Evolutionary conservation across 1,140 invertebrate genomes (phyloP).

Genomic region (Tribolium madens): DNA sequence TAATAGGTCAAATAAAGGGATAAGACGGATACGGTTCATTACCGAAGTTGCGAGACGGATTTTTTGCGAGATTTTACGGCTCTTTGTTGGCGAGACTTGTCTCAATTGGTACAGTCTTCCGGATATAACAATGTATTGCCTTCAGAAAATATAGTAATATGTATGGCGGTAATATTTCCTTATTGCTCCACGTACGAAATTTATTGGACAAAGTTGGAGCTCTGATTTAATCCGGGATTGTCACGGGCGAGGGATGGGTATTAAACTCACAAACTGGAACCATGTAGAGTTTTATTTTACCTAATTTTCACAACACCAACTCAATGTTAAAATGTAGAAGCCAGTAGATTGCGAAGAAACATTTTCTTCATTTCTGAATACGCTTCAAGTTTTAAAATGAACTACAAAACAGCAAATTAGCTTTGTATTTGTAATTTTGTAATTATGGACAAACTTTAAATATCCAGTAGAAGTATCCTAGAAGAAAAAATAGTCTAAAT

Average conservation of each 20-base stretch:
- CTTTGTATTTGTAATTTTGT: too few relatives aligned
- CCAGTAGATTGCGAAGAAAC: too few relatives aligned
- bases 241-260: background rate
- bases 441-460: too few relatives aligned
- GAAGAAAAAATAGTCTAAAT: too few relatives aligned
- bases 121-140: slow-evolving; percentile 18
- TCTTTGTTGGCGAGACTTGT: slow-evolving; percentile 25
- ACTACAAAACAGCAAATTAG: too few relatives aligned
- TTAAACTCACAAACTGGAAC: background rate
- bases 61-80: slow-evolving; percentile 5
- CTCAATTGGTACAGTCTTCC: slow-evolving; percentile 12
- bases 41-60: background rate
- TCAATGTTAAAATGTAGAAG: too few relatives aligned
- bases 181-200: slow-evolving; percentile 10
- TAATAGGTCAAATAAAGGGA: background rate
- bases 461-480: too few relatives aligned
- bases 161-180: slow-evolving; percentile 25
- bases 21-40: too few relatives aligned
- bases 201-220: slow-evolving; percentile 9
- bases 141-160: slow-evolving; percentile 24
- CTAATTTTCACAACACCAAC: too few relatives aligned
- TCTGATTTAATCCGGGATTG: slow-evolving; percentile 5
- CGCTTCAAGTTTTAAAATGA: too few relatives aligned
- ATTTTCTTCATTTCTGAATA: too few relatives aligned
- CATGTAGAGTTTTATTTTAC: too few relatives aligned